Evolutionary conservation across 2,113 vertebrate species (phyloP).

Genomic region (Sylvilagus bachmani): DNA sequence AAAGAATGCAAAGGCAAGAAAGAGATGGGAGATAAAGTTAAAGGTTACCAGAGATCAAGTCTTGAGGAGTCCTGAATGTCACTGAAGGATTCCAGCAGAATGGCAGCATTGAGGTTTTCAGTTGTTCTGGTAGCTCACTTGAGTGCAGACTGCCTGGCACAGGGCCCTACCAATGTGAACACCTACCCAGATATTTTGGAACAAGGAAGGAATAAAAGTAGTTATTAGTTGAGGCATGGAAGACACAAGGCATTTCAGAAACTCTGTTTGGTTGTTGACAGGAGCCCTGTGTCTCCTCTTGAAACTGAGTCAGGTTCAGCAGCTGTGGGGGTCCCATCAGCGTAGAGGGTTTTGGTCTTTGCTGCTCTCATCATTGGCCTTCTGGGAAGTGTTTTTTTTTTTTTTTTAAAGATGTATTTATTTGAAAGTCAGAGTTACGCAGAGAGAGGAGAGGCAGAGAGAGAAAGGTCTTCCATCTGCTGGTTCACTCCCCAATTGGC

Average conservation of each 20-base stretch:
- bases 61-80: background rate
- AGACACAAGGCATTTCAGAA: background rate
- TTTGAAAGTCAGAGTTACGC: no score
- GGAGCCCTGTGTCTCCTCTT: background rate
- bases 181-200: background rate
- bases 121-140: background rate
- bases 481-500: no score
- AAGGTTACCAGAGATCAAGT: background rate
- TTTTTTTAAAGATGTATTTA: no score
- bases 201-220: constrained; percentile 30
- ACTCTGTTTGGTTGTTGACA: background rate
- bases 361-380: background rate
- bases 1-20: background rate
- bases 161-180: background rate
- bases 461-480: no score
- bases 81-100: background rate
- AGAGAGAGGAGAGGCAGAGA: no score
- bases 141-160: background rate
- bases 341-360: background rate
- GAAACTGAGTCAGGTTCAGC: background rate
- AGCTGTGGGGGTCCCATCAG: background rate
- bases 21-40: background rate
- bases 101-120: background rate
- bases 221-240: background rate
- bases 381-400: background rate